These are phyloP conservation scores for Caenorhabditis sulstoni DNA, from an alignment of 2,888 invertebrate genomes.

Conservation along the genomic window DNA sequence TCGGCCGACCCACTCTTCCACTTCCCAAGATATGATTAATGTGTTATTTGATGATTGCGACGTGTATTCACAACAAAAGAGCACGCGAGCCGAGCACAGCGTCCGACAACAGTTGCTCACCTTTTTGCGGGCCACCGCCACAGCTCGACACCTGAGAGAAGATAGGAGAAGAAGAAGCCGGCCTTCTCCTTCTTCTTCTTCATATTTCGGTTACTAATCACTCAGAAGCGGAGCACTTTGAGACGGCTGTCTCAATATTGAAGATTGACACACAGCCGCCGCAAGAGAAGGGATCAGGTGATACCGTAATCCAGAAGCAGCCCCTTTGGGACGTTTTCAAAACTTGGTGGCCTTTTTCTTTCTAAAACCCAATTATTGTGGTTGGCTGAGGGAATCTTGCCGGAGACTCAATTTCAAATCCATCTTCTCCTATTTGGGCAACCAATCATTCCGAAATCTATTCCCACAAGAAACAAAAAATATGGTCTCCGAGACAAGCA, in stretches of 20 bases:
- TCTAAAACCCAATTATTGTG: slow-evolving; percentile 44
- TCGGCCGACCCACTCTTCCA: slow-evolving; percentile 24
- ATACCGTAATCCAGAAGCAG: too few relatives aligned
- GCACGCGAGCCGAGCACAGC: background rate
- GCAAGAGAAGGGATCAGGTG: slow-evolving; percentile 8
- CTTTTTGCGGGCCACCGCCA: slow-evolving; percentile 36
- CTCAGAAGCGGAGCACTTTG: slow-evolving; percentile 18
- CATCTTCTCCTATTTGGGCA: slow-evolving; percentile 16
- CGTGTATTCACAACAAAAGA: slow-evolving; percentile 52
- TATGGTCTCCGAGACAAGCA: slow-evolving; percentile 18
- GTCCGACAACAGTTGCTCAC: slow-evolving; percentile 36
- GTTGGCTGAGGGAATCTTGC: background rate
- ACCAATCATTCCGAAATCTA: slow-evolving; percentile 45
- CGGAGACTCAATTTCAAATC: slow-evolving; percentile 25
- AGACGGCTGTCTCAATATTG: slow-evolving; percentile 55
- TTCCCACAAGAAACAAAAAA: slow-evolving; percentile 36
- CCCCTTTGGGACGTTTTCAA: slow-evolving; percentile 16
- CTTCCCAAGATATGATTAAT: slow-evolving; percentile 53
- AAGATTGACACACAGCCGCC: slow-evolving; percentile 35
- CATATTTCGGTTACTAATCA: slow-evolving; percentile 59
- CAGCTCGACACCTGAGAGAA: slow-evolving; percentile 41
- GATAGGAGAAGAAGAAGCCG: background rate
- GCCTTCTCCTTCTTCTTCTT: slow-evolving; percentile 23
- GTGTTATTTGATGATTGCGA: slow-evolving; percentile 58
- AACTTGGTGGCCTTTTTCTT: slow-evolving; percentile 27